These are phyloP conservation scores for Rhinichthys osculus DNA, from an alignment of 2,797 vertebrate species.

Conservation along the genomic window DNA sequence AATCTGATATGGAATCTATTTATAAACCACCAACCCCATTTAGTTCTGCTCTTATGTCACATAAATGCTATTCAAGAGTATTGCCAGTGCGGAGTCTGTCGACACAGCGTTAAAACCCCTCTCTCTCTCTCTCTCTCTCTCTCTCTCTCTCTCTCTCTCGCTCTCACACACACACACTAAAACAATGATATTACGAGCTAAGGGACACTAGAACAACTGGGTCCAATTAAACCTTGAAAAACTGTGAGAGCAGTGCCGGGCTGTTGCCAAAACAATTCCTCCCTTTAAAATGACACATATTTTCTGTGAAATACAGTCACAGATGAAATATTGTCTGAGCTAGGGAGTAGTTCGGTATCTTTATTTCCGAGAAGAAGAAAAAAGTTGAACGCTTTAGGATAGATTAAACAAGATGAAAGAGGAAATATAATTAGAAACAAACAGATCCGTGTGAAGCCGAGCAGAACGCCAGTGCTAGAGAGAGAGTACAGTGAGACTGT, in stretches of 20 bases:
- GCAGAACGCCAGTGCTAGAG: background rate
- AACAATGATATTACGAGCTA: conserved; percentile 55
- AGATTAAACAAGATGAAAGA: conserved; percentile 45
- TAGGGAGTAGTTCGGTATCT: conserved; percentile 18
- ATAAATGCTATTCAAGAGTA: conserved; percentile 59
- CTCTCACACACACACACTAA: conserved; percentile 24
- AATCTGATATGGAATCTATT: conserved; percentile 67
- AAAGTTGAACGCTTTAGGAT: conserved; percentile 8
- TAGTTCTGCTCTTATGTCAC: conserved; percentile 62
- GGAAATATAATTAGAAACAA: conserved; percentile 50
- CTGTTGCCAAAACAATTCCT: conserved; percentile 50
- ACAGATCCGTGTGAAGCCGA: conserved; percentile 7
- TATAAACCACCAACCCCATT: conserved; percentile 64
- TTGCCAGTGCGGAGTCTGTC: conserved; percentile 37
- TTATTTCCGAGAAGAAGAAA: conserved; percentile 19
- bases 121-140: background rate
- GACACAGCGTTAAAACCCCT: conserved; percentile 41
- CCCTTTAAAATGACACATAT: conserved; percentile 57
- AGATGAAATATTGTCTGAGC: conserved; percentile 23
- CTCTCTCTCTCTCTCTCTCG: too few relatives aligned
- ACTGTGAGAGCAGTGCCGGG: conserved; percentile 51
- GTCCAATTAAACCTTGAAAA: conserved; percentile 61
- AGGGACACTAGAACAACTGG: conserved; percentile 59
- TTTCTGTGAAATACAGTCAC: conserved; percentile 53
- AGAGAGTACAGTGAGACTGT: conserved; percentile 31